phyloP scores from a whole-genome alignment of 2,888 invertebrate genomes.

The Meteorus cinctellus region DNA sequence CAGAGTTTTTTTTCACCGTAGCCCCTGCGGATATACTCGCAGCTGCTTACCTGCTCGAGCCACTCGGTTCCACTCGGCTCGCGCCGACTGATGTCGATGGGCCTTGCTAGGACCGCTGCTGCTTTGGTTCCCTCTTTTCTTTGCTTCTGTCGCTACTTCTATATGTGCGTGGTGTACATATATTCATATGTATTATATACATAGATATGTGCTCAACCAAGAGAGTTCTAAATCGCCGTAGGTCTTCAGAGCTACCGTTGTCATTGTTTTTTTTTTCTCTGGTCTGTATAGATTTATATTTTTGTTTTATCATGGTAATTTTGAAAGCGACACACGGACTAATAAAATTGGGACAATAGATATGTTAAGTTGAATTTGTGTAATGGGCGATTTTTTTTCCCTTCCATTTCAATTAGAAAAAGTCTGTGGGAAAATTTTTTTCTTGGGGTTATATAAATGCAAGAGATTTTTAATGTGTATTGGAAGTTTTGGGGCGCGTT shows the following conservation, averaged over 20 bases:
- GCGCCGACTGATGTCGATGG: slow-evolving; percentile 45
- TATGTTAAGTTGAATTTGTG: not conserved
- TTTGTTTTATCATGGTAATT: not conserved
- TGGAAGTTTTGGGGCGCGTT: not conserved
- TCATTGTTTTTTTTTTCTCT: not conserved
- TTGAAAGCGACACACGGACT: not conserved
- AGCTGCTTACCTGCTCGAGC: slow-evolving; percentile 67
- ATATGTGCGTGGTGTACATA: not conserved
- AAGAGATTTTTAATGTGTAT: not conserved
- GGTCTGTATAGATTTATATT: not conserved
- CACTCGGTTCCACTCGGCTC: slow-evolving; percentile 47
- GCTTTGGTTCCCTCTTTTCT: slow-evolving; percentile 25
- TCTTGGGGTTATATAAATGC: not conserved
- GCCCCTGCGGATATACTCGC: slow-evolving; percentile 59
- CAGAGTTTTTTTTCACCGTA: slow-evolving; percentile 42
- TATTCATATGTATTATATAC: not conserved
- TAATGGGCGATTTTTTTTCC: not conserved
- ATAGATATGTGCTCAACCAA: not conserved
- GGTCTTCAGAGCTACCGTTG: slow-evolving; percentile 15
- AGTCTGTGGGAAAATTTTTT: not conserved
- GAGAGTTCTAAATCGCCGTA: not conserved
- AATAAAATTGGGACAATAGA: not conserved
- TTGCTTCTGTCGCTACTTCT: slow-evolving; percentile 4
- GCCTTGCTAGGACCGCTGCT: slow-evolving; percentile 22
- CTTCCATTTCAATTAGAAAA: not conserved